phyloP scores from a whole-genome alignment of 2,113 vertebrate species.

The Burhinus oedicnemus region DNA sequence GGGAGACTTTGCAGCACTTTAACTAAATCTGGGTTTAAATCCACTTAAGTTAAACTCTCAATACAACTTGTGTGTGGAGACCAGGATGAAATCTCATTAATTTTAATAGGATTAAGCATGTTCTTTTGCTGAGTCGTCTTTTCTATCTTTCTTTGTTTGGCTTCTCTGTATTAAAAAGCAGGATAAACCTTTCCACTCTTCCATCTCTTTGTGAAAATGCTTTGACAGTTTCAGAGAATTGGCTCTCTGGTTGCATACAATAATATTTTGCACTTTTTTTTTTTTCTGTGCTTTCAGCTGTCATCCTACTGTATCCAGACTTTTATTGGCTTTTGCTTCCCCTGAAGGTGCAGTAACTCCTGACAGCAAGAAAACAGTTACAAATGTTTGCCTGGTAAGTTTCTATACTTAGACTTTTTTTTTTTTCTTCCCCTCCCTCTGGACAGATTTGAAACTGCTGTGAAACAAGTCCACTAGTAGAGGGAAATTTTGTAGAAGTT shows the following conservation, averaged over 20 bases:
- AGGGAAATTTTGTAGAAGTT: background rate
- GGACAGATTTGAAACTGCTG: background rate
- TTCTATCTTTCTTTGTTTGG: background rate
- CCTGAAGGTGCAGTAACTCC: background rate
- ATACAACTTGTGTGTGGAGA: background rate
- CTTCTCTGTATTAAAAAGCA: background rate
- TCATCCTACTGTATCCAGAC: background rate
- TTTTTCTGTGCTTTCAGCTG: background rate
- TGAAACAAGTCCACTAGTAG: background rate
- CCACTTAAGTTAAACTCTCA: slow-evolving; percentile 13
- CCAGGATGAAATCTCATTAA: slow-evolving; percentile 35
- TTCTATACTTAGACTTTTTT: background rate
- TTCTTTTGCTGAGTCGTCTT: background rate
- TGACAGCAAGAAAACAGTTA: background rate
- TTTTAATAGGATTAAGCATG: slow-evolving; percentile 36
- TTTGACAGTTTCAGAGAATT: background rate
- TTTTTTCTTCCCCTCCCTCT: background rate
- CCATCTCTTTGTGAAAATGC: background rate
- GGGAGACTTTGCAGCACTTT: background rate
- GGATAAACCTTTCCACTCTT: slow-evolving; percentile 5
- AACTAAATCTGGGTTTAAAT: slow-evolving; percentile 44
- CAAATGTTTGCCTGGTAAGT: slow-evolving; percentile 11
- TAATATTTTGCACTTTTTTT: background rate
- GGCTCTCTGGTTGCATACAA: background rate
- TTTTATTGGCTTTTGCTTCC: slow-evolving; percentile 12